These are phyloP conservation scores for Myocastor coypus DNA, from an alignment of 2,113 vertebrate genomes.

Conservation along the genomic window DNA sequence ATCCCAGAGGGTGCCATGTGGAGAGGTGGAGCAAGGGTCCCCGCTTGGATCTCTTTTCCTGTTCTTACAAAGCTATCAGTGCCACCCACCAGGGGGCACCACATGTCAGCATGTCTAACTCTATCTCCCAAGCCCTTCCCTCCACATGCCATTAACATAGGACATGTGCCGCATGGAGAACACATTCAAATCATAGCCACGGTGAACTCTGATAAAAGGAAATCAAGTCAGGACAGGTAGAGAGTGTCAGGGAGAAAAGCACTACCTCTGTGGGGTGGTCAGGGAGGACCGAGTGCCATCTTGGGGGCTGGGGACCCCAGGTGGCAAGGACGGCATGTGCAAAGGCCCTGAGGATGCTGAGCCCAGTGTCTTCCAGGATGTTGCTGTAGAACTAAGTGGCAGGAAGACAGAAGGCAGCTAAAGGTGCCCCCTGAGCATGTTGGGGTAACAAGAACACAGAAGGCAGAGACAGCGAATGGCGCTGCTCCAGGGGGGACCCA, in stretches of 20 bases:
- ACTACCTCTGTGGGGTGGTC: not conserved
- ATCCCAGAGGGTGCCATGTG: not conserved
- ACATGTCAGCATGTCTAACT: not conserved
- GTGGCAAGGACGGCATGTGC: not conserved
- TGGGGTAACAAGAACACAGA: not conserved
- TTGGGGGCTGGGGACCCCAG: not conserved
- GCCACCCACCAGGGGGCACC: not conserved
- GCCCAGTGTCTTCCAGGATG: not conserved
- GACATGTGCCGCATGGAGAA: not conserved
- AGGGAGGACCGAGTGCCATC: not conserved
- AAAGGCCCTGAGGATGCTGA: constrained; percentile 17
- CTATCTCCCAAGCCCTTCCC: not conserved
- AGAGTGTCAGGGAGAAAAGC: not conserved
- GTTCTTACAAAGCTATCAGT: not conserved
- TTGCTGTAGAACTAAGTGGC: not conserved
- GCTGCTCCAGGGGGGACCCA: not conserved
- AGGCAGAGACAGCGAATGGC: not conserved
- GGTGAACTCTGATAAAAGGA: not conserved
- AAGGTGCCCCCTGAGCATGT: not conserved
- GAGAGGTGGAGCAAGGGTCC: not conserved
- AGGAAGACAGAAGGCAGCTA: not conserved
- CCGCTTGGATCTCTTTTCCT: not conserved
- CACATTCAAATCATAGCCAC: not conserved
- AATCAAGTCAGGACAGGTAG: not conserved
- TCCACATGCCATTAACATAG: not conserved